phyloP scores from a whole-genome alignment of 2,797 vertebrate genomes.

The Macrochelys suwanniensis region DNA sequence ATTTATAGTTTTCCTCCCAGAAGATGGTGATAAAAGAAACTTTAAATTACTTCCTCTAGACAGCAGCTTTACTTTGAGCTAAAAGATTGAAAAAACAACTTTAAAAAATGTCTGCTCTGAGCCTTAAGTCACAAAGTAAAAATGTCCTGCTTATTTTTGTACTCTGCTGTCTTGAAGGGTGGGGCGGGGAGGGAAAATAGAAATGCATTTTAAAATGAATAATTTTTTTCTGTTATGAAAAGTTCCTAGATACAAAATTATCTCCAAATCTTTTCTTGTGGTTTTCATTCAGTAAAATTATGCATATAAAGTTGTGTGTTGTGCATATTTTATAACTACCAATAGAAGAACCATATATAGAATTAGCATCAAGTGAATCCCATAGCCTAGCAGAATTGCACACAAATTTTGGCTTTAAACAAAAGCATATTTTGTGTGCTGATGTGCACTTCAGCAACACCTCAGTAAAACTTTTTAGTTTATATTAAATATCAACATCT shows the following conservation, averaged over 20 bases:
- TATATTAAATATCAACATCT: background rate
- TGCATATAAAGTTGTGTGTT: slow-evolving; percentile 13
- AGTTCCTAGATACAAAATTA: background rate
- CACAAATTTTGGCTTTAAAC: slow-evolving; percentile 15
- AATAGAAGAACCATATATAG: slow-evolving; percentile 25
- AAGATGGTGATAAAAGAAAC: slow-evolving; percentile 73
- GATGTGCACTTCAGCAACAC: background rate
- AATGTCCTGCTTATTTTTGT: slow-evolving; percentile 68
- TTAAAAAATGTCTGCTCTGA: slow-evolving; percentile 79
- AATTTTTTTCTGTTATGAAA: background rate
- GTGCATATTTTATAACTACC: slow-evolving; percentile 10
- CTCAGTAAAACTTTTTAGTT: background rate
- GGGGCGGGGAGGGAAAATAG: slow-evolving; percentile 30
- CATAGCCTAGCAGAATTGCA: background rate
- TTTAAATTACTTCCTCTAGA: slow-evolving; percentile 66
- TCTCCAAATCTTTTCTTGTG: background rate
- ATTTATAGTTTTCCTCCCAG: slow-evolving; percentile 80
- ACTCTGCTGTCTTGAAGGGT: slow-evolving; percentile 43
- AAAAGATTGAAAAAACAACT: slow-evolving; percentile 64
- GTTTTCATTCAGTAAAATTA: slow-evolving; percentile 17
- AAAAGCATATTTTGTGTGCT: background rate
- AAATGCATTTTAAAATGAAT: slow-evolving; percentile 38
- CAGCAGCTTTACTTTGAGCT: slow-evolving; percentile 72
- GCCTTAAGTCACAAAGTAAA: slow-evolving; percentile 78
- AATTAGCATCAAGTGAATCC: background rate